These are phyloP conservation scores for Pseudoatta argentina DNA, from an alignment of 1,140 invertebrate species.

Conservation along the genomic window DNA sequence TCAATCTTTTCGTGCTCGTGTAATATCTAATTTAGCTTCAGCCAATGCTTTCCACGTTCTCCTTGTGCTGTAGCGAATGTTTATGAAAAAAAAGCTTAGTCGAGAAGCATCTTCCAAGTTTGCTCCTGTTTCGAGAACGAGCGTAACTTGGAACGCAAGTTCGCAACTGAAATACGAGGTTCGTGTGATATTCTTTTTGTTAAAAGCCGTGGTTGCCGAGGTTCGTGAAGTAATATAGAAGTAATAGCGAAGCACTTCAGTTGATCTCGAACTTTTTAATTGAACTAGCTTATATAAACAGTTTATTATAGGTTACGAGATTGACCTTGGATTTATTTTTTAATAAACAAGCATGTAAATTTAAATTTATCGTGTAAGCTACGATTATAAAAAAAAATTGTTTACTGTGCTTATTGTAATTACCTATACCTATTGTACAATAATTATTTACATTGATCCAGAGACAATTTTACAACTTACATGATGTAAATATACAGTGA, in stretches of 20 bases:
- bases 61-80: neutral
- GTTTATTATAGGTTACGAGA: neutral
- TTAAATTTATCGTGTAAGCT: neutral
- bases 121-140: slow-evolving; percentile 37
- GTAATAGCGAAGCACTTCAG: slow-evolving; percentile 24
- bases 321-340: neutral
- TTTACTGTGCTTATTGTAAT: neutral
- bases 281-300: slow-evolving; percentile 20
- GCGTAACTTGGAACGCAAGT: slow-evolving; percentile 27
- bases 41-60: neutral
- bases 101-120: slow-evolving; percentile 34
- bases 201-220: slow-evolving; percentile 20
- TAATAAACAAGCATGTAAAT: neutral
- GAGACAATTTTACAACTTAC: neutral
- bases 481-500: neutral
- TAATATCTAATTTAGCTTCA: slow-evolving; percentile 48
- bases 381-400: neutral
- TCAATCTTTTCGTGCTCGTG: slow-evolving; percentile 14
- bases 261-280: slow-evolving; percentile 48
- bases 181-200: slow-evolving; percentile 11
- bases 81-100: slow-evolving; percentile 32
- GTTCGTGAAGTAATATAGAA: slow-evolving; percentile 29
- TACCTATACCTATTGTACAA: neutral
- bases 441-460: neutral
- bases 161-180: slow-evolving; percentile 28